A percentile compares a stretch with the other conserved stretches of the same genome.
Conservation (phyloP, 1,140 invertebrate genomes). For the Hyles euphorbiae region DNA sequence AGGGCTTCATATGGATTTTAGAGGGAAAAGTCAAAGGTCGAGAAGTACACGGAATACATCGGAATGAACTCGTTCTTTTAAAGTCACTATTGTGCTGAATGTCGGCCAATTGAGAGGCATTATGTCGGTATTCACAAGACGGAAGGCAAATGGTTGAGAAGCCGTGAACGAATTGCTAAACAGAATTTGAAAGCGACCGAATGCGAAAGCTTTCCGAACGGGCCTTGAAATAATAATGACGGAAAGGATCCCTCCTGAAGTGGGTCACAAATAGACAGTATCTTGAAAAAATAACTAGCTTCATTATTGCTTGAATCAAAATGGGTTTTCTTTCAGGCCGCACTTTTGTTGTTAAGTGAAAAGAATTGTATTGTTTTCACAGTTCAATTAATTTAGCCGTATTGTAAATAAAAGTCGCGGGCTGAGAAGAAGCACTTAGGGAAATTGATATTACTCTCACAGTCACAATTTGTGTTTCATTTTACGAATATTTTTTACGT, state of each 20-base stretch:
- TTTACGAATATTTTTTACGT: background rate
- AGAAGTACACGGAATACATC: background rate
- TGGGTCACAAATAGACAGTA: conserved; percentile 16
- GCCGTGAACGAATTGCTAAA: conserved; percentile 29
- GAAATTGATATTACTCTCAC: background rate
- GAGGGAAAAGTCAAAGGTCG: conserved; percentile 1
- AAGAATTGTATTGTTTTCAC: background rate
- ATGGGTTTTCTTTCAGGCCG: conserved; percentile 6
- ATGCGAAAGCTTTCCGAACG: conserved; percentile 28
- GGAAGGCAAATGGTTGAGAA: conserved; percentile 13
- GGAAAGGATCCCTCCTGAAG: conserved; percentile 21
- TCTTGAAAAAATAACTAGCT: conserved; percentile 32
- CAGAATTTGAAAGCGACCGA: conserved; percentile 28
- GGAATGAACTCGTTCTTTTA: too few species aligned
- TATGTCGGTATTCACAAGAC: conserved; percentile 8
- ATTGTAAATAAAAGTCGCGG: too few species aligned
- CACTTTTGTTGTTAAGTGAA: background rate
- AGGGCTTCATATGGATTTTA: conserved; percentile 1
- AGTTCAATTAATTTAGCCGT: too few species aligned
- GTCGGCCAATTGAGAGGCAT: conserved; percentile 8
- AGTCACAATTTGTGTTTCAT: conserved; percentile 1
- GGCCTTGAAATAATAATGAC: conserved; percentile 40
- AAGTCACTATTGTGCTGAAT: too few species aligned
- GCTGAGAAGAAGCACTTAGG: background rate
- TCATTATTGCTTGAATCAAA: conserved; percentile 25